Base-by-base conservation (phyloP, 2,113 vertebrate genomes). In the Corynorhinus townsendii region DNA sequence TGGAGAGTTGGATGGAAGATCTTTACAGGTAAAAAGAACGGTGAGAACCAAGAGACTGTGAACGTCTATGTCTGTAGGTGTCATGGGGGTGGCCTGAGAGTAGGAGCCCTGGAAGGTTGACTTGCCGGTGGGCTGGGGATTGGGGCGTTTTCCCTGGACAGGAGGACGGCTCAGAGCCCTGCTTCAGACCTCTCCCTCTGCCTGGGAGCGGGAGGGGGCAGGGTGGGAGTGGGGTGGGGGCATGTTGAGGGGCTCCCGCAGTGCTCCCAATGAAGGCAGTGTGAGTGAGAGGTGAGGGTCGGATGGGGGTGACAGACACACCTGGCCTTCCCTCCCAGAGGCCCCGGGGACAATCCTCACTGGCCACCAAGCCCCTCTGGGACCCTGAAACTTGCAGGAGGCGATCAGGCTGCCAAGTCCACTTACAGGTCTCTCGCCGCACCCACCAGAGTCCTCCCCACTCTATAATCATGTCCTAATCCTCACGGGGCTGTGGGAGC, bases 391-490 rank as follows among this genome's bases (percentile, higher is more conserved):
- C 3, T 38, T 75, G 24, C 28, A 43, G 52, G n/a, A 52, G 72
- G 84, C 45, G 2, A 2, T 19, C 30, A 33, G 86, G 69, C 62
- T 19, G 47, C 95, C 52, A 8, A 54, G 20, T 30, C 56, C 72
- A 40, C 86, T 35, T 83, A 59, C 90, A 92, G 82, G 54, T 54
- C 56, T 85, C 87, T 91, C 90, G 62, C 87, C 84, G 76, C 72
- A 49, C 64, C 68, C 11, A 14, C 54, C 24, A 2, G 69, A 26
- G 92, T 95, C 91, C 90, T 95, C 71, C 89, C 93, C 72, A 2
- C 91, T 97, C 92, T 92, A 88, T 95, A 96, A 95, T 95, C 95
- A 64, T 12, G 76, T 47, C 89, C 96, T 96, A 97, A 90, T 96
- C 91, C 92, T 97, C 93, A 3, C 9, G 64, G 97, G 96, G 95